Evolutionary conservation across 2,113 vertebrate genomes (phyloP).

Genomic region (Trinectes maculatus): DNA sequence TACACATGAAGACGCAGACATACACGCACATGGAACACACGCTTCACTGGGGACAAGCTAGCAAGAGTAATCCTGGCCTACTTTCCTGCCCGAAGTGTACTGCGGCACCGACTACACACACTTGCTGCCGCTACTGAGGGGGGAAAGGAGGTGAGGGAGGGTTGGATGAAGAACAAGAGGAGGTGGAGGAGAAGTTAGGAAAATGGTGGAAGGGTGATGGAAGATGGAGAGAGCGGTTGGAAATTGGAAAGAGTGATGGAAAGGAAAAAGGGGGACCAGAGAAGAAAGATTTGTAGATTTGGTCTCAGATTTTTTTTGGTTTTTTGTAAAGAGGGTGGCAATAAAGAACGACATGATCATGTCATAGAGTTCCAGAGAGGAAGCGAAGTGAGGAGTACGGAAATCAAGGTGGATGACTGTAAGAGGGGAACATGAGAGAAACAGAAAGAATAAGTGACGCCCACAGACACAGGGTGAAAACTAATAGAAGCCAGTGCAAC

Average conservation of each 20-base stretch:
- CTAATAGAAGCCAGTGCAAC: slow-evolving; percentile 72
- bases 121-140: slow-evolving; percentile 36
- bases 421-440: background rate
- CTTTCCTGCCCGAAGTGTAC: slow-evolving; percentile 77
- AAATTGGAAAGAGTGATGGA: slow-evolving; percentile 43
- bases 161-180: slow-evolving; percentile 33
- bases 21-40: slow-evolving; percentile 61
- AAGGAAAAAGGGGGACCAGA: slow-evolving; percentile 15
- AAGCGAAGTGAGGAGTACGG: slow-evolving; percentile 23
- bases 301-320: slow-evolving; percentile 1
- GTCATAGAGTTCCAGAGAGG: slow-evolving; percentile 25
- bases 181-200: slow-evolving; percentile 30
- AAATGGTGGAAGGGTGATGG: background rate
- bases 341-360: slow-evolving; percentile 29
- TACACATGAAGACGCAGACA: slow-evolving; percentile 34
- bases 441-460: slow-evolving; percentile 19
- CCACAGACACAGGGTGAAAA: slow-evolving; percentile 4
- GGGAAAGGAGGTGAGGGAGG: slow-evolving; percentile 33
- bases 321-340: background rate
- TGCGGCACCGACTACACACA: slow-evolving; percentile 64
- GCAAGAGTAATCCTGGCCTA: slow-evolving; percentile 84
- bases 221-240: slow-evolving; percentile 38
- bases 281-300: slow-evolving; percentile 7
- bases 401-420: slow-evolving; percentile 17
- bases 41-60: slow-evolving; percentile 84